Evolutionary conservation across 2,113 vertebrate species (phyloP).

Genomic region (Sula dactylatra): DNA sequence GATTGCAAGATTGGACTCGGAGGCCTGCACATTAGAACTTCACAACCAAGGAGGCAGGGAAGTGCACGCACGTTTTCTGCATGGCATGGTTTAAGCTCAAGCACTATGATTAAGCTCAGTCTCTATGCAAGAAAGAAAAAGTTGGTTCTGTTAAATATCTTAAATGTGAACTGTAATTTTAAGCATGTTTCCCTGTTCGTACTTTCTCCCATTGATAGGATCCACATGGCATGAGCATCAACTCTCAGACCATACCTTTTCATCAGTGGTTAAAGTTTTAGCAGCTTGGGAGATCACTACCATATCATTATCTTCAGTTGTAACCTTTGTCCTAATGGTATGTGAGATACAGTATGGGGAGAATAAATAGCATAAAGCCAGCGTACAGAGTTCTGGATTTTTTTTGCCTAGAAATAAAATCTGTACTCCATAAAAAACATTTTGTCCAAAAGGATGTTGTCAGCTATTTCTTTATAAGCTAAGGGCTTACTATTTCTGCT

Average conservation of each 20-base stretch:
- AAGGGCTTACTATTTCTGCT: background rate
- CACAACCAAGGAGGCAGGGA: background rate
- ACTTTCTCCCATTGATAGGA: background rate
- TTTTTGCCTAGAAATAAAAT: background rate
- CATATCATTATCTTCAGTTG: background rate
- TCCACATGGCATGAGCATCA: background rate
- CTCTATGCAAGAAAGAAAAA: background rate
- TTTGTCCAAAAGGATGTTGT: background rate
- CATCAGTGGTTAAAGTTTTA: background rate
- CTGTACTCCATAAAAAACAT: background rate
- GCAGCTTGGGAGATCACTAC: background rate
- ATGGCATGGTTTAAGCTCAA: background rate
- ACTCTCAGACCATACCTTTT: background rate
- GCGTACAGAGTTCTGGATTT: background rate
- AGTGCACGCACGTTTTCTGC: background rate
- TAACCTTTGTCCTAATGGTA: background rate
- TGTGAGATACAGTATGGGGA: background rate
- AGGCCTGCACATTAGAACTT: background rate
- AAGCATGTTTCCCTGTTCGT: background rate
- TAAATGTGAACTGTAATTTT: background rate
- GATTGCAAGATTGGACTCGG: background rate
- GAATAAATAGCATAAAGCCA: background rate
- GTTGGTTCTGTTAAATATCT: background rate
- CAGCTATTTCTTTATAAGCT: background rate
- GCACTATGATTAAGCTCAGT: background rate